Conservation (phyloP, 2,797 vertebrate genomes). For the Sebastes kiyomatsui region DNA sequence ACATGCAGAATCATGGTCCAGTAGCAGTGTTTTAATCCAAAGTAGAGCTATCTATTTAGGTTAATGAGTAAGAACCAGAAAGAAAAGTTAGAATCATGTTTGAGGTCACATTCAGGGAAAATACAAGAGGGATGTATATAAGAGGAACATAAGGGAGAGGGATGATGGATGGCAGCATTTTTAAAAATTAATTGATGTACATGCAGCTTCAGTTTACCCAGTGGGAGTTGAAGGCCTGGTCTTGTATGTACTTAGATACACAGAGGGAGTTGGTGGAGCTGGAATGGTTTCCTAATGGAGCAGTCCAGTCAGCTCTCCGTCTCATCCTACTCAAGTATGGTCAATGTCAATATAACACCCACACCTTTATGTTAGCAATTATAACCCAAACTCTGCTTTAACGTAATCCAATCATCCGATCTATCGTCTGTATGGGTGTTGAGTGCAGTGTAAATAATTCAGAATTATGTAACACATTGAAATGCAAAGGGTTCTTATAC, state of each 20-base stretch:
- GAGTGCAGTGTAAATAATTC: slow-evolving; percentile 10
- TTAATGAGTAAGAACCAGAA: background rate
- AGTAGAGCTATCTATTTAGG: background rate
- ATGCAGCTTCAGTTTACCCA: slow-evolving; percentile 1
- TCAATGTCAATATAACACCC: slow-evolving; percentile 31
- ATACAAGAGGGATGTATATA: background rate
- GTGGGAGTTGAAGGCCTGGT: slow-evolving; percentile 18
- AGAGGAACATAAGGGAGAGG: background rate
- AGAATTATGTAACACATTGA: background rate
- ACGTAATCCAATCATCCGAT: slow-evolving; percentile 15
- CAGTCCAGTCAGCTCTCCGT: slow-evolving; percentile 12
- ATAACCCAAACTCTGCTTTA: slow-evolving; percentile 27
- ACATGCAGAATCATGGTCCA: background rate
- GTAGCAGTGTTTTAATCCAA: background rate
- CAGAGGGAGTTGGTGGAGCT: slow-evolving; percentile 28
- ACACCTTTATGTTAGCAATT: slow-evolving; percentile 25
- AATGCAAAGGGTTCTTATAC: background rate
- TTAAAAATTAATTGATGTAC: background rate
- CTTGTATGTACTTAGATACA: slow-evolving; percentile 15
- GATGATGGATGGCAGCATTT: background rate
- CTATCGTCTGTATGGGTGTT: background rate
- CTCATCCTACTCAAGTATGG: slow-evolving; percentile 32
- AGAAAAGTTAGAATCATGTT: background rate
- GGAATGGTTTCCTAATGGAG: slow-evolving; percentile 29
- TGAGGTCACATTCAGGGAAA: background rate